These are phyloP conservation scores for Bubo scandiacus DNA, from an alignment of 2,113 vertebrate genomes.

Conservation along the genomic window DNA sequence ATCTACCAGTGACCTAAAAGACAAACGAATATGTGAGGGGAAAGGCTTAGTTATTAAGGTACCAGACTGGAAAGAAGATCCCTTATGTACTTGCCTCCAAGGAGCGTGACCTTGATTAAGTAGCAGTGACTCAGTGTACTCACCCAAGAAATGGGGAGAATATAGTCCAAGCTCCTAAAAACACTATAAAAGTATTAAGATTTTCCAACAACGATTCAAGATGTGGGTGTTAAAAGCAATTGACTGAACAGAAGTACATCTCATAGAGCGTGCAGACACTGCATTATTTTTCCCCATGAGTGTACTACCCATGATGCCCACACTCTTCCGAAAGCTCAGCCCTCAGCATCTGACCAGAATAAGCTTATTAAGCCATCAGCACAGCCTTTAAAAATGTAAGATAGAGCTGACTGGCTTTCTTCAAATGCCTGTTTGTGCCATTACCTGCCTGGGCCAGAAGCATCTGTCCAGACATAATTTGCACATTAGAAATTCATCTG, in stretches of 20 bases:
- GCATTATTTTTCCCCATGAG: background rate
- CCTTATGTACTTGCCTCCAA: background rate
- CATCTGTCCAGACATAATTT: background rate
- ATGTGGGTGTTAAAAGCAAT: background rate
- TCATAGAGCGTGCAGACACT: background rate
- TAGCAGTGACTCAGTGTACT: background rate
- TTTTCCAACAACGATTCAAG: background rate
- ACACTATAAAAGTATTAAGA: background rate
- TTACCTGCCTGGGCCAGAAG: background rate
- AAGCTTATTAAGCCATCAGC: background rate
- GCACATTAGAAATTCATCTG: background rate
- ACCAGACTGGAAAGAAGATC: background rate
- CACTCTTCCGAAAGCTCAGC: background rate
- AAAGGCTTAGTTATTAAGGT: background rate
- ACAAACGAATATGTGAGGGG: background rate
- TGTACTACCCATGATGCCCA: background rate
- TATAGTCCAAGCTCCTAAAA: background rate
- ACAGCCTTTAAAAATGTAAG: background rate
- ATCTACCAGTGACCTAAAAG: background rate
- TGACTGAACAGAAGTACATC: background rate
- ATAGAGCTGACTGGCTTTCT: background rate
- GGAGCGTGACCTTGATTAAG: background rate
- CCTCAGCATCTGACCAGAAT: background rate
- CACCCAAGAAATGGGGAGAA: background rate
- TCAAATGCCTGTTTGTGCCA: background rate